phyloP scores from a whole-genome alignment of 2,888 invertebrate genomes.

The Caenorhabditis afra region DNA sequence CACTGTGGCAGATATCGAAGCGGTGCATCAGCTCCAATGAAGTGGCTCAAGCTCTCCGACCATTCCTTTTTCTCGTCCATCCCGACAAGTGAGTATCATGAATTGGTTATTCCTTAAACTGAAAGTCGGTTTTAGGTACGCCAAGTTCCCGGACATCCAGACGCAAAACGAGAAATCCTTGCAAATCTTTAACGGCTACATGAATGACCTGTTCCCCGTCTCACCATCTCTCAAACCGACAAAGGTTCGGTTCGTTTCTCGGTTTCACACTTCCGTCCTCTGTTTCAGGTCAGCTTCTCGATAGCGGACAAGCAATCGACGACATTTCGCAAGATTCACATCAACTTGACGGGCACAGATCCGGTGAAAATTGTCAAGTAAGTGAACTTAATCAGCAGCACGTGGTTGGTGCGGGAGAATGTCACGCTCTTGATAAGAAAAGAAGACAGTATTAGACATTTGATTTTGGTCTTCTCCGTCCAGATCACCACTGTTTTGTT shows the following conservation, averaged over 20 bases:
- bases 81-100: slow-evolving; percentile 81
- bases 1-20: slow-evolving; percentile 46
- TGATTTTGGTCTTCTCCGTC: neutral
- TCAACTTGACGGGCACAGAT: slow-evolving; percentile 76
- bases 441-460: slow-evolving; percentile 6
- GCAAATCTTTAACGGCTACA: slow-evolving; percentile 80
- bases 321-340: slow-evolving; percentile 66
- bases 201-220: slow-evolving; percentile 78
- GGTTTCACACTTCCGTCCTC: no score
- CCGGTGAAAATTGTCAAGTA: slow-evolving; percentile 75
- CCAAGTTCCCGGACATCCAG: slow-evolving; percentile 80
- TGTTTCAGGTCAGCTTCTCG: slow-evolving; percentile 70
- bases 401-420: slow-evolving; percentile 2
- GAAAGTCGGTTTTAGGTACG: slow-evolving; percentile 75
- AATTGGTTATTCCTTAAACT: neutral
- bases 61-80: slow-evolving; percentile 82
- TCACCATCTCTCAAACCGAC: slow-evolving; percentile 53
- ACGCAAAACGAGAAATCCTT: slow-evolving; percentile 78
- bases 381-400: slow-evolving; percentile 4
- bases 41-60: slow-evolving; percentile 81
- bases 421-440: slow-evolving; percentile 3
- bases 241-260: slow-evolving; percentile 42
- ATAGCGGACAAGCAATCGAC: slow-evolving; percentile 63
- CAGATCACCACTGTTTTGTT: slow-evolving; percentile 17
- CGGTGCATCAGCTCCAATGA: slow-evolving; percentile 52